Conservation (phyloP, 2,797 vertebrate species). For the Parauchenoglanis punctatus region DNA sequence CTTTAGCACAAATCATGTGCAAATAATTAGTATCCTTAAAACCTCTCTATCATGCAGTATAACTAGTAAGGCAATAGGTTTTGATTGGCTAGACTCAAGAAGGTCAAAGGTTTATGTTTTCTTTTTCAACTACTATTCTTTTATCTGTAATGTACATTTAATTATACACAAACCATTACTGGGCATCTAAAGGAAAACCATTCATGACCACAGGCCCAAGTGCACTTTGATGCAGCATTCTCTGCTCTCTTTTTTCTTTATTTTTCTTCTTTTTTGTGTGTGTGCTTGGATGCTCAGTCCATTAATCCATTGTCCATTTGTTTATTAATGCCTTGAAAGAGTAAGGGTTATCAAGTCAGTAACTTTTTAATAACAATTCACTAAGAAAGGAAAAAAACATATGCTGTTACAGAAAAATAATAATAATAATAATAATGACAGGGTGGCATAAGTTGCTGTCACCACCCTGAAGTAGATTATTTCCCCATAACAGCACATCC, state of each 20-base stretch:
- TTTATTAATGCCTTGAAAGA: no score
- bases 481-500: no score
- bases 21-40: no score
- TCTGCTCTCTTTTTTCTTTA: not conserved
- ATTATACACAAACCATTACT: not conserved
- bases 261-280: not conserved
- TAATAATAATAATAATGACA: no score
- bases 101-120: not conserved
- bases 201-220: constrained; percentile 8
- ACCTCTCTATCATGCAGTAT: no score
- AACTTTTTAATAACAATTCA: no score
- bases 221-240: constrained; percentile 5
- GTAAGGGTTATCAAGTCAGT: no score
- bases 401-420: no score
- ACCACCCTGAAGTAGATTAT: no score
- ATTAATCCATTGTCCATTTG: not conserved
- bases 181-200: not conserved
- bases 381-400: no score
- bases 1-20: not conserved
- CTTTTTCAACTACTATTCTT: not conserved
- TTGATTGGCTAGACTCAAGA: not conserved
- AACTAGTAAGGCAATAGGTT: not conserved
- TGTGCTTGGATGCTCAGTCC: not conserved
- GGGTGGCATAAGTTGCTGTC: no score
- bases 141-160: not conserved